Percentiles rank a stretch among this genome's conserved stretches.
Conservation (phyloP, 2,888 invertebrate species). For the Zygothrica quintamaculata region DNA sequence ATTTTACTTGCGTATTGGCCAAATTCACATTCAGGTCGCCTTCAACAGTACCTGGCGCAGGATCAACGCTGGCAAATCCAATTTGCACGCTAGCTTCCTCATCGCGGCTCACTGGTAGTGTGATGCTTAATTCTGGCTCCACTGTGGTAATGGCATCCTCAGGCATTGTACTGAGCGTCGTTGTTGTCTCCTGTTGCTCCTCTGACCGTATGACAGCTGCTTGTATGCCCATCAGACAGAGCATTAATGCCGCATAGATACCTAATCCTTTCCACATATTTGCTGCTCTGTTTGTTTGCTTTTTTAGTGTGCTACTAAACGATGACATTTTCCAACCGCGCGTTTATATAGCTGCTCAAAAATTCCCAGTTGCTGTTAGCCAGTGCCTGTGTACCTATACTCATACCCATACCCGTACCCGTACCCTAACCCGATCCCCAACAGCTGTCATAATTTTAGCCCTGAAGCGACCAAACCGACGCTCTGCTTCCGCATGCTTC, state of each 20-base stretch:
- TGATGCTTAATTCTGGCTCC: conserved; percentile 38
- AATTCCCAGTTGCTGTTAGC: conserved; percentile 10
- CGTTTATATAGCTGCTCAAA: conserved; percentile 49
- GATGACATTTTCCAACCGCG: conserved; percentile 35
- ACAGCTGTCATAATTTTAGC: conserved; percentile 73
- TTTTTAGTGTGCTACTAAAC: conserved; percentile 58
- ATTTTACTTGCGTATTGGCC: conserved; percentile 44
- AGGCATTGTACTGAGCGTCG: conserved; percentile 28
- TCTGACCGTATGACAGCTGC: conserved; percentile 55
- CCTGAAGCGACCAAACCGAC: conserved; percentile 67
- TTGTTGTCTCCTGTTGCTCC: conserved; percentile 39
- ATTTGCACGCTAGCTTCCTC: conserved; percentile 60
- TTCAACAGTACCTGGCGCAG: conserved; percentile 53
- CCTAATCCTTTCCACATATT: conserved; percentile 60
- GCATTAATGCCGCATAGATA: conserved; percentile 33
- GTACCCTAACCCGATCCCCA: conserved; percentile 16
- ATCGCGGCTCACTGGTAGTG: conserved; percentile 53
- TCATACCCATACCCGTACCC: neutral
- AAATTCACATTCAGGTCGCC: conserved; percentile 32
- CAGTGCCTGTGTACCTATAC: neutral
- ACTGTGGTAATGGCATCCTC: conserved; percentile 31
- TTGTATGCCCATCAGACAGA: conserved; percentile 41
- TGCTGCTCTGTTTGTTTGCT: conserved; percentile 38
- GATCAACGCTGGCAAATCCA: conserved; percentile 49
- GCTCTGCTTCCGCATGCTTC: conserved; percentile 68